These are phyloP conservation scores for Diadegma fenestrale DNA, from an alignment of 2,888 invertebrate genomes.

Conservation along the genomic window DNA sequence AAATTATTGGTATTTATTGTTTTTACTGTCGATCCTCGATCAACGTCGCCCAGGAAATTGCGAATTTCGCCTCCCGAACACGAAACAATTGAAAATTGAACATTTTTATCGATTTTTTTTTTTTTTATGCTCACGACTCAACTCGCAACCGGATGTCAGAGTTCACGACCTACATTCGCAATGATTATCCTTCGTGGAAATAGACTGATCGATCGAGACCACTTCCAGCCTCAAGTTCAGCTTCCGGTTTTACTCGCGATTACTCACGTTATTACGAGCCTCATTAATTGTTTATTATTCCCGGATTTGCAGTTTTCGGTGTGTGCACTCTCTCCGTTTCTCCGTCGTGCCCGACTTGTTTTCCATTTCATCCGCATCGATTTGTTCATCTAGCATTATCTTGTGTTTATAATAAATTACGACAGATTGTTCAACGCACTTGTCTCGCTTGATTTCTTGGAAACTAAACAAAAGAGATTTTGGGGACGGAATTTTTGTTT, in stretches of 20 bases:
- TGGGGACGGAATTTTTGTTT: too few species aligned
- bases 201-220: neutral
- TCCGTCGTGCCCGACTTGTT: neutral
- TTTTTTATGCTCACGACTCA: neutral
- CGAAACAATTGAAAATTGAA: neutral
- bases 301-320: neutral
- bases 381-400: neutral
- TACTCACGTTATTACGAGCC: neutral
- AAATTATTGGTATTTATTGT: slow-evolving; percentile 14
- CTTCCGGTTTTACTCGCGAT: neutral
- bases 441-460: neutral
- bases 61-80: neutral
- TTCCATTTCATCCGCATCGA: neutral
- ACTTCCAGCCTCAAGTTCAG: neutral
- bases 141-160: neutral
- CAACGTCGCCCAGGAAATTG: neutral
- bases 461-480: neutral
- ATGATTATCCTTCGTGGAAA: neutral
- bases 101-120: neutral
- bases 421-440: neutral
- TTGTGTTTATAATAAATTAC: neutral
- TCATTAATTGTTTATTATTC: neutral
- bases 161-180: neutral
- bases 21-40: neutral
- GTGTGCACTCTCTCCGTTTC: neutral